Percentiles rank a stretch among this genome's conserved stretches.
Conservation (phyloP, 2,888 invertebrate genomes). For the Leucozona laternaria region DNA sequence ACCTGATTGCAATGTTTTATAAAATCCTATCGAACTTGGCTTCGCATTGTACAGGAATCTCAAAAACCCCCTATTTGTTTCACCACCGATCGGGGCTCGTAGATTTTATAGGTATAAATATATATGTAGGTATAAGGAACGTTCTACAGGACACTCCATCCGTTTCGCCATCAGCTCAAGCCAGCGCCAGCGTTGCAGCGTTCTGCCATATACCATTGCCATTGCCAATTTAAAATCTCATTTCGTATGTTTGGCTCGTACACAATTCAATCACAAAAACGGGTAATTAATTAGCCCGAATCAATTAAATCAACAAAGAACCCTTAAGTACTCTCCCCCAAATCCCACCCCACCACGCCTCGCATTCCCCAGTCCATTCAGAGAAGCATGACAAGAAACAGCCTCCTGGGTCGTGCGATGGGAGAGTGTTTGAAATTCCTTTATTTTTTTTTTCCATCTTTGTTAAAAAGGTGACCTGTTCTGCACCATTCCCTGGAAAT, state of each 20-base stretch:
- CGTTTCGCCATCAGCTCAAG: background rate
- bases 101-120: background rate
- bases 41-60: slow-evolving; percentile 20
- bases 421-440: slow-evolving; percentile 7
- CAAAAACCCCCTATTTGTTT: slow-evolving; percentile 18
- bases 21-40: slow-evolving; percentile 47
- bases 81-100: background rate
- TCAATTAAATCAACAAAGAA: slow-evolving; percentile 72
- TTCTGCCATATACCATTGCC: slow-evolving; percentile 30
- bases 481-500: slow-evolving; percentile 28
- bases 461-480: slow-evolving; percentile 37
- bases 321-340: slow-evolving; percentile 41
- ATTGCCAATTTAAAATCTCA: slow-evolving; percentile 70
- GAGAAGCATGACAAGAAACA: slow-evolving; percentile 17
- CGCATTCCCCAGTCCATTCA: background rate
- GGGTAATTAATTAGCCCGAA: slow-evolving; percentile 74
- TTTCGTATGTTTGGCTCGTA: slow-evolving; percentile 59
- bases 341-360: background rate
- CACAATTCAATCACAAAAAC: slow-evolving; percentile 73
- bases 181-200: background rate
- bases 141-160: background rate
- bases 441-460: background rate
- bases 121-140: background rate
- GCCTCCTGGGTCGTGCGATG: background rate
- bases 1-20: slow-evolving; percentile 72